phyloP scores from a whole-genome alignment of 2,888 invertebrate species.

The Macrosiphum euphorbiae region DNA sequence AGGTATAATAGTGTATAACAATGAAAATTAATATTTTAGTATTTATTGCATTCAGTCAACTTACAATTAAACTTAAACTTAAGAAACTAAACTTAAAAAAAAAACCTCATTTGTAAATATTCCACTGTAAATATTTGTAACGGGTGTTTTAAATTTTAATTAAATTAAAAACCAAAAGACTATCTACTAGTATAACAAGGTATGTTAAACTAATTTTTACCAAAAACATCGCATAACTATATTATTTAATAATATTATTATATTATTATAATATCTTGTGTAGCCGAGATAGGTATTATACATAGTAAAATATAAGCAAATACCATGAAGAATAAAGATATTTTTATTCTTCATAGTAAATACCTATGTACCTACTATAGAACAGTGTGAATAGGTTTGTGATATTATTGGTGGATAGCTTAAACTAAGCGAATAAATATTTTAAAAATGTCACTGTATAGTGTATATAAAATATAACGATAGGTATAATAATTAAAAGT shows the following conservation, averaged over 20 bases:
- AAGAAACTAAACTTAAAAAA: not conserved
- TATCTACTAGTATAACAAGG: not conserved
- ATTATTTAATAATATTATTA: not conserved
- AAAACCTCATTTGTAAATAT: not conserved
- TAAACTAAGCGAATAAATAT: no score
- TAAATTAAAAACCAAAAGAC: not conserved
- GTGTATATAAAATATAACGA: no score
- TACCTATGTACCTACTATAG: no score
- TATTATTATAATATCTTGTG: not conserved
- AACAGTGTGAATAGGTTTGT: not conserved
- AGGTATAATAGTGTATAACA: not conserved
- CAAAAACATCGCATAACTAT: not conserved
- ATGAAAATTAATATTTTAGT: not conserved
- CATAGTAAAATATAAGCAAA: no score
- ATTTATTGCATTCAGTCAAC: not conserved
- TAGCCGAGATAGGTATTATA: not conserved
- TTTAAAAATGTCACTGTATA: not conserved
- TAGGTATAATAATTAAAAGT: no score
- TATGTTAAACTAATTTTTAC: no score
- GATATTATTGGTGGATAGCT: no score
- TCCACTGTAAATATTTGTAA: not conserved
- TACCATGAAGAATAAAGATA: no score
- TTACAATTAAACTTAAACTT: not conserved
- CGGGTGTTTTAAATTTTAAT: not conserved
- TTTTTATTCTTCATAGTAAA: no score